Percentiles rank a stretch among this genome's conserved stretches.
Conservation (phyloP, 2,888 invertebrate genomes). For the Ptilodon capucinus region DNA sequence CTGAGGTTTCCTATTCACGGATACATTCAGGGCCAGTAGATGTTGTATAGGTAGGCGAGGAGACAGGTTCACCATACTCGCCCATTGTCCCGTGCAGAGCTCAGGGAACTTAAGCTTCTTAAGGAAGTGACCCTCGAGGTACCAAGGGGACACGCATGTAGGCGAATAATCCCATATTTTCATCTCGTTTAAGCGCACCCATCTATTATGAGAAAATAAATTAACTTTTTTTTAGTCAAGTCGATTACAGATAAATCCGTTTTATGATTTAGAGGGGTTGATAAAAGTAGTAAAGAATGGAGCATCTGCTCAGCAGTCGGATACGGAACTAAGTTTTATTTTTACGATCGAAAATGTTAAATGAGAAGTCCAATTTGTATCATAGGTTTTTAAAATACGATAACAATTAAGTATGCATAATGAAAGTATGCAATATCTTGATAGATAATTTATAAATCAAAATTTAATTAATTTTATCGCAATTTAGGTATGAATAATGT, state of each 20-base stretch:
- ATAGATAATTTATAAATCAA: neutral
- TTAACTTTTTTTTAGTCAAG: neutral
- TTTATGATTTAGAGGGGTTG: too few species aligned
- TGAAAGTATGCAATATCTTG: neutral
- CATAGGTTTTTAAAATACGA: too few species aligned
- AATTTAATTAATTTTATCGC: neutral
- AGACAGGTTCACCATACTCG: slow-evolving; percentile 87
- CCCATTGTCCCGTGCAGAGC: slow-evolving; percentile 90
- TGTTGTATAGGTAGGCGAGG: slow-evolving; percentile 85
- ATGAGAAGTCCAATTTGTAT: too few species aligned
- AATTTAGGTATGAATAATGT: neutral
- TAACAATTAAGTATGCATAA: neutral
- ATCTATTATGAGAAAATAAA: slow-evolving; percentile 69
- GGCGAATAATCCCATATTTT: slow-evolving; percentile 88
- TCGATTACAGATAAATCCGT: too few species aligned
- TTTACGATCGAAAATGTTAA: too few species aligned
- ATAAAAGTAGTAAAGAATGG: too few species aligned
- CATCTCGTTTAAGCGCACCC: slow-evolving; percentile 85
- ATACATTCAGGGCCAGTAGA: slow-evolving; percentile 71
- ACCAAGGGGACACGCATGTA: slow-evolving; percentile 88
- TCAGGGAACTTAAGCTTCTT: slow-evolving; percentile 87
- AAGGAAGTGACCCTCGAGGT: slow-evolving; percentile 86
- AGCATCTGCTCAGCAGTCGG: too few species aligned
- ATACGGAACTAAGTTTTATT: too few species aligned
- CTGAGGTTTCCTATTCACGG: slow-evolving; percentile 77